Evolutionary conservation across 1,140 invertebrate species (phyloP).

Genomic region (Leptopilina boulardi): DNA sequence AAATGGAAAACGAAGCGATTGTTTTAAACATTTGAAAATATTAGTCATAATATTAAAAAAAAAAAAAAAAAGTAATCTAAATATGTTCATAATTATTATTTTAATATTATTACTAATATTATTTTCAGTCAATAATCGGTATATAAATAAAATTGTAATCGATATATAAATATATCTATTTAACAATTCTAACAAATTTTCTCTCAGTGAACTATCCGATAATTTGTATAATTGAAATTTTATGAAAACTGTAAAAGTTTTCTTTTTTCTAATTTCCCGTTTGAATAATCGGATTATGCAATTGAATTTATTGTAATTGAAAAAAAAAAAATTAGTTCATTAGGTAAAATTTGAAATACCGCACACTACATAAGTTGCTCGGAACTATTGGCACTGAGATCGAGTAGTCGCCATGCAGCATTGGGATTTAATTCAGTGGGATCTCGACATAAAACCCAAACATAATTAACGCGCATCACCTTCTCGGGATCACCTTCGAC

Average conservation of each 20-base stretch:
- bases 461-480: slow-evolving; percentile 94
- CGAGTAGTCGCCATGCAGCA: slow-evolving; percentile 97
- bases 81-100: background rate
- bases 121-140: background rate
- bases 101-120: background rate
- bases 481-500: slow-evolving; percentile 98
- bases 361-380: slow-evolving; percentile 90
- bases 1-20: background rate
- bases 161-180: too few species aligned
- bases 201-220: too few species aligned
- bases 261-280: background rate
- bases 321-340: slow-evolving; percentile 18
- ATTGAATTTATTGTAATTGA: background rate
- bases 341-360: background rate
- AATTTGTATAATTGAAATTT: too few species aligned
- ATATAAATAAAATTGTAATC: background rate
- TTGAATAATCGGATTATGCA: background rate
- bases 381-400: slow-evolving; percentile 90
- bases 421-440: slow-evolving; percentile 94
- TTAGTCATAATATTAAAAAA: background rate
- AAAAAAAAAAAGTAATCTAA: too few species aligned
- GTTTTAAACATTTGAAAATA: background rate
- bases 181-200: too few species aligned
- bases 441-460: slow-evolving; percentile 98
- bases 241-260: background rate